A percentile compares a stretch with the other conserved stretches of the same genome.
These are phyloP conservation scores for Sarcophaga peregrina DNA, from an alignment of 1,140 invertebrate genomes.

Conservation along the genomic window DNA sequence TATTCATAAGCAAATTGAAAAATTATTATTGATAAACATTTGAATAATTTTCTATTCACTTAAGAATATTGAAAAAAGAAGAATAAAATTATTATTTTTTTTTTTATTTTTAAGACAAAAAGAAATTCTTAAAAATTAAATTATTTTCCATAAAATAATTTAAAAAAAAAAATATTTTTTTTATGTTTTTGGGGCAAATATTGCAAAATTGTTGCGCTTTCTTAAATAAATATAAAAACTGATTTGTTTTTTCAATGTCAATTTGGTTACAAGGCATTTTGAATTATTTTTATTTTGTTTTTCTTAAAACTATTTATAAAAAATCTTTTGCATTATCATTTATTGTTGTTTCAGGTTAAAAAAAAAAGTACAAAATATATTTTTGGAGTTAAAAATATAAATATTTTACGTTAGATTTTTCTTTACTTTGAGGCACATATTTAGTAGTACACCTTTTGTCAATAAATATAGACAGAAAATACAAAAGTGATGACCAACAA, in stretches of 20 bases:
- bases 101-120: too few species aligned
- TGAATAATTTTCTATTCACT: too few species aligned
- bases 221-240: background rate
- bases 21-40: background rate
- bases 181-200: background rate
- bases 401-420: background rate
- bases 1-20: background rate
- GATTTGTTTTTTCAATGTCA: background rate
- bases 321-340: background rate
- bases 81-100: too few species aligned
- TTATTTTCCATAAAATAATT: too few species aligned
- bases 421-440: constrained; percentile 17
- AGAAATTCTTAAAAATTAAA: too few species aligned
- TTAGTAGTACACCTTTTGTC: constrained; percentile 5
- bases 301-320: too few species aligned
- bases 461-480: background rate
- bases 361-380: constrained; percentile 72
- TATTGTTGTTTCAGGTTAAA: constrained; percentile 71
- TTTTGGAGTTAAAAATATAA: constrained; percentile 34
- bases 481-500: too few species aligned
- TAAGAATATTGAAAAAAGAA: too few species aligned
- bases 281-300: background rate
- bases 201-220: constrained; percentile 5
- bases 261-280: background rate
- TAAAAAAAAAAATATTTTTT: background rate